Percentiles rank a stretch among this genome's conserved stretches.
Evolutionary conservation across 2,888 invertebrate species (phyloP).

Genomic region (Opisthograptis luteolata): DNA sequence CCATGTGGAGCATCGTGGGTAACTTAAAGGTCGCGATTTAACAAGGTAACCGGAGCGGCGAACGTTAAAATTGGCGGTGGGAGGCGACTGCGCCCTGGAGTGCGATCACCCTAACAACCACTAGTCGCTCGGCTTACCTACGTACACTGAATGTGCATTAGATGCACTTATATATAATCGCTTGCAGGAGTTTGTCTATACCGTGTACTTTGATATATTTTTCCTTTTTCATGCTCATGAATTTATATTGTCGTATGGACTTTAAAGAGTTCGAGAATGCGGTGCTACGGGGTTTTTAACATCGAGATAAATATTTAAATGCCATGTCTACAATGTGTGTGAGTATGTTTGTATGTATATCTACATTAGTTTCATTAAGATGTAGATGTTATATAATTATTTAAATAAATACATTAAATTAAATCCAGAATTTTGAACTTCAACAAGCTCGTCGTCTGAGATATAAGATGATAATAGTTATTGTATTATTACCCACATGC

Average conservation of each 20-base stretch:
- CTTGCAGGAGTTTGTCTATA: conserved; percentile 18
- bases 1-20: conserved; percentile 34
- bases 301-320: too few relatives aligned
- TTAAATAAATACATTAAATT: too few relatives aligned
- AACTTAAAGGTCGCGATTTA: conserved; percentile 47
- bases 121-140: conserved; percentile 42
- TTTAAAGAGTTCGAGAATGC: not conserved
- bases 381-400: too few relatives aligned
- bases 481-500: too few relatives aligned
- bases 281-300: not conserved
- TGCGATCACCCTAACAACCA: conserved; percentile 55
- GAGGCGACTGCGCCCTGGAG: conserved; percentile 53
- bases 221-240: conserved; percentile 14
- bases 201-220: conserved; percentile 5
- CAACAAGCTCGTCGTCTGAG: too few relatives aligned
- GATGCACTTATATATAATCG: conserved; percentile 20
- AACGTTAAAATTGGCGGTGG: conserved; percentile 46
- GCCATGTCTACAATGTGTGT: too few relatives aligned
- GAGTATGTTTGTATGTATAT: too few relatives aligned
- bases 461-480: too few relatives aligned
- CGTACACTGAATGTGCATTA: conserved; percentile 35
- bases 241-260: conserved; percentile 2
- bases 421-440: too few relatives aligned
- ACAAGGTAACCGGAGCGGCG: conserved; percentile 53
- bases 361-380: too few relatives aligned